Evolutionary conservation across 2,888 invertebrate genomes (phyloP).

Genomic region (Drosophila borealis): DNA sequence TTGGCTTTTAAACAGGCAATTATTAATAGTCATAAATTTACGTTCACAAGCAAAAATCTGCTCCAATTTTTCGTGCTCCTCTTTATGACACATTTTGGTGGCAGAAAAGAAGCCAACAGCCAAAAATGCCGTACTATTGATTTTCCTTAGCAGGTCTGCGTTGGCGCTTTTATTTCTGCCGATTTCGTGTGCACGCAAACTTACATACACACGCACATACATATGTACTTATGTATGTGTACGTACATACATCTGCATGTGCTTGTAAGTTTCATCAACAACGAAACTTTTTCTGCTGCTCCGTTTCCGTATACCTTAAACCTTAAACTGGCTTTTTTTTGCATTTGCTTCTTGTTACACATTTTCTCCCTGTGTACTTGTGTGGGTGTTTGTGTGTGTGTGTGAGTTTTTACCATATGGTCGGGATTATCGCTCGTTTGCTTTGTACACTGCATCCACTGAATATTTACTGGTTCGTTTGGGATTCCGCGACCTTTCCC

Average conservation of each 20-base stretch:
- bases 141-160: slow-evolving; percentile 56
- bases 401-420: slow-evolving; percentile 57
- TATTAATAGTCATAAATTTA: slow-evolving; percentile 26
- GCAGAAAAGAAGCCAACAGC: slow-evolving; percentile 43
- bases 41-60: slow-evolving; percentile 30
- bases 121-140: slow-evolving; percentile 62
- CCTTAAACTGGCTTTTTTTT: slow-evolving; percentile 46
- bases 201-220: slow-evolving; percentile 6
- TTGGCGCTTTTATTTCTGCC: slow-evolving; percentile 64
- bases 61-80: slow-evolving; percentile 50
- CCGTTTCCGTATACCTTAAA: slow-evolving; percentile 45
- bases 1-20: slow-evolving; percentile 33
- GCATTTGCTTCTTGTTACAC: slow-evolving; percentile 70
- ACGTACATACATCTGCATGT: slow-evolving; percentile 5
- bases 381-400: slow-evolving; percentile 5
- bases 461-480: slow-evolving; percentile 20
- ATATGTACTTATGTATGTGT: neutral
- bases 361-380: slow-evolving; percentile 29
- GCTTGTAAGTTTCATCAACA: slow-evolving; percentile 40
- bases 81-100: slow-evolving; percentile 48
- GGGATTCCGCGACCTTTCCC: slow-evolving; percentile 49
- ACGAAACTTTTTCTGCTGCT: slow-evolving; percentile 44
- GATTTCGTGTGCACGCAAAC: slow-evolving; percentile 31
- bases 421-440: slow-evolving; percentile 43
- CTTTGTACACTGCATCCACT: slow-evolving; percentile 33